Evolutionary conservation across 92 coral and sea anemone species (phyloP), one percentile per base, ranked within the genome.

Genomic region (Porites lobata): DNA sequence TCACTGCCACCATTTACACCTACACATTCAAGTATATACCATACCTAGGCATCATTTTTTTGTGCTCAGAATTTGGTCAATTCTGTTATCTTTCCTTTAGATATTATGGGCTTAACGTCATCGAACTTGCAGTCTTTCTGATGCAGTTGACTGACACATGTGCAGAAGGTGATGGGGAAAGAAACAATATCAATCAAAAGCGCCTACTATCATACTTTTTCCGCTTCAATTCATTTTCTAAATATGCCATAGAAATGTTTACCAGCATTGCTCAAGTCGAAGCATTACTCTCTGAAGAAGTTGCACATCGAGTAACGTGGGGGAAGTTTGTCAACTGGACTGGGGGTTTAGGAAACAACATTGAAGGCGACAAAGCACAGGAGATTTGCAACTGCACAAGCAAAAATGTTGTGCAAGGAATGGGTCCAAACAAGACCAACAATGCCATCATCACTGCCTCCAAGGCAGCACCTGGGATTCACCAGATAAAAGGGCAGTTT

Each of bases 101-200:
- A 62, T 91, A 81, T 65, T 91, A 86, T 86, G 88, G 85, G 12
- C 72, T 78, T 7, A 80, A 91, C 24, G 56, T 91, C 10, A 6
- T 91, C 17, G 93, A 90, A 77, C 76, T 90, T 4, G 74, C 77
- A 14, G 90, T 85, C n/a, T 91, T 91, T 38, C 69, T 91, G 8
- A 82, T 91, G 94, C 91, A 91, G 69, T 29, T 82, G 9, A 29
- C 59, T 0, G 87, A 88, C 14, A 76, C 83, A 0, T 52, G 7
- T 6, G 64, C 83, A 14, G 92, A 92, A 71, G 90, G 94, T 4
- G 92, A 88, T 83, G 94, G 94, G 15, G 89, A 88, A 4, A 63
- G 94, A 51, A 29, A 59, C 68, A 90, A 85, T 18, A 85, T 91
- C 56, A 91, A 82, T 65, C 82, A 81, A 38, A 87, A 87, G 65